A percentile compares a stretch with the other conserved stretches of the same genome.
Conservation (phyloP, 2,888 invertebrate species). For the Pachycephus smyrnensis region DNA sequence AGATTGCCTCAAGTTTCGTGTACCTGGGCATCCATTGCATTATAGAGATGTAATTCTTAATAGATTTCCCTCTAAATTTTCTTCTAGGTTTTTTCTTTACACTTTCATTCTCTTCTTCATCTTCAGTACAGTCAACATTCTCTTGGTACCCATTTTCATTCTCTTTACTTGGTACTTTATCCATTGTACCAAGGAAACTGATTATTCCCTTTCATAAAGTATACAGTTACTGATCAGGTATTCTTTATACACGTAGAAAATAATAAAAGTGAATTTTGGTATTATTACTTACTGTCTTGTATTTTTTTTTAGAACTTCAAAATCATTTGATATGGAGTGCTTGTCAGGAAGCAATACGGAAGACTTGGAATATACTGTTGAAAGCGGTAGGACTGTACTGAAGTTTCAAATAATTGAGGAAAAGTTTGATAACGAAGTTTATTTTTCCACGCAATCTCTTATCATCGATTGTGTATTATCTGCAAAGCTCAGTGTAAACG, state of each 20-base stretch:
- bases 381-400: not conserved
- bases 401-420: not conserved
- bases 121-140: not conserved
- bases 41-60: constrained; percentile 68
- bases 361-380: not conserved
- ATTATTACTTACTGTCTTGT: not conserved
- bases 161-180: not conserved
- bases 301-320: not conserved
- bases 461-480: not conserved
- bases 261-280: constrained; percentile 5
- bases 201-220: not conserved
- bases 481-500: not conserved
- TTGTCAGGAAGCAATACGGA: not conserved
- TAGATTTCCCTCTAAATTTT: constrained; percentile 13
- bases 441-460: not conserved
- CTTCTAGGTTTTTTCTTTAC: not conserved
- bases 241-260: constrained; percentile 16
- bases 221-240: constrained; percentile 18
- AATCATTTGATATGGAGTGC: not conserved
- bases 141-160: not conserved
- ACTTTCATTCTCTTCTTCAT: not conserved
- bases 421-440: not conserved
- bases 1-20: constrained; percentile 75
- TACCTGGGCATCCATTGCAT: constrained; percentile 79
- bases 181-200: not conserved